Conservation (phyloP, 2,113 vertebrate genomes). For the Natator depressus region DNA sequence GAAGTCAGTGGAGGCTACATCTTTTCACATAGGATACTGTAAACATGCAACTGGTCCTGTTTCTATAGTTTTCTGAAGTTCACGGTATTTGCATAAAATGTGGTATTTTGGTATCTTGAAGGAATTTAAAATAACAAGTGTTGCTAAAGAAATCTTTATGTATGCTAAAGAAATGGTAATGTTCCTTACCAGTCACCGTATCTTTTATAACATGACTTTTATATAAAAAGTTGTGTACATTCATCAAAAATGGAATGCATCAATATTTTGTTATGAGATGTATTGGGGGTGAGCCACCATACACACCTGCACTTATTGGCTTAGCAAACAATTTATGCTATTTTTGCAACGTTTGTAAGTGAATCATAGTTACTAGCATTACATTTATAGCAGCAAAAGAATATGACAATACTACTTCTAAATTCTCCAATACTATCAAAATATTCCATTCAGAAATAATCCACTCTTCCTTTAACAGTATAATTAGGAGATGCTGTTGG, state of each 20-base stretch:
- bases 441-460: constrained; percentile 38
- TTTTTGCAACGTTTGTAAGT: not conserved
- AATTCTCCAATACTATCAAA: constrained; percentile 46
- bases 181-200: not conserved
- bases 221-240: not conserved
- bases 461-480: constrained; percentile 38
- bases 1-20: constrained; percentile 3
- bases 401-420: not conserved
- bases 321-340: not conserved
- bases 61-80: constrained; percentile 29
- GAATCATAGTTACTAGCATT: not conserved
- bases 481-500: constrained; percentile 48
- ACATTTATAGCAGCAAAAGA: not conserved
- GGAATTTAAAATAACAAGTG: not conserved
- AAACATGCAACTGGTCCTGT: constrained; percentile 7
- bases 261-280: not conserved
- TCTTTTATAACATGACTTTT: not conserved
- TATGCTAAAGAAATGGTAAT: constrained; percentile 7
- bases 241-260: not conserved
- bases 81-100: constrained; percentile 31
- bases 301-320: not conserved
- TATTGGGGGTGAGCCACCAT: not conserved
- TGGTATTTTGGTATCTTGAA: constrained; percentile 24
- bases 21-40: not conserved
- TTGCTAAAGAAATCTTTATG: not conserved